Conservation (phyloP, 2,797 vertebrate genomes). For the Mareca penelope region DNA sequence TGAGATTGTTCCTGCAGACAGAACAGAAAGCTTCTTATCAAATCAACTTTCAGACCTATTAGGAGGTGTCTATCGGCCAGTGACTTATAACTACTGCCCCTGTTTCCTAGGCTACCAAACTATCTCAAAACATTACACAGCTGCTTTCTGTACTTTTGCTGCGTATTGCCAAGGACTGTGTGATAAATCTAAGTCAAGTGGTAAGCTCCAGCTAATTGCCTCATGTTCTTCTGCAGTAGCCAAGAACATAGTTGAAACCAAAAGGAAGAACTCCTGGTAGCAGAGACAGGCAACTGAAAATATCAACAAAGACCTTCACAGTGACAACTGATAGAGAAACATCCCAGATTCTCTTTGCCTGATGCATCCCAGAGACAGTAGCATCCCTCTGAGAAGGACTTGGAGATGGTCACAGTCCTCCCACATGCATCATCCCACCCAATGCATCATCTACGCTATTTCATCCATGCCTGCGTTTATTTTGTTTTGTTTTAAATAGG, state of each 20-base stretch:
- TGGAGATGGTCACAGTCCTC: background rate
- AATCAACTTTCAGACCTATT: conserved; percentile 27
- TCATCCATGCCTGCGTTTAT: background rate
- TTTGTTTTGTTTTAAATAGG: fast-evolving
- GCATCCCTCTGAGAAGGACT: background rate
- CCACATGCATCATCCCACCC: fast-evolving
- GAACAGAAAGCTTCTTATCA: conserved; percentile 45
- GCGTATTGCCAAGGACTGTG: background rate
- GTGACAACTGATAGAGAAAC: background rate
- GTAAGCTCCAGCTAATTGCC: background rate
- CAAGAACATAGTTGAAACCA: background rate
- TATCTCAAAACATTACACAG: background rate
- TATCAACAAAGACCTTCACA: background rate
- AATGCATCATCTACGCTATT: background rate
- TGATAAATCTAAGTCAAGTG: background rate
- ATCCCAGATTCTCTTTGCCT: background rate
- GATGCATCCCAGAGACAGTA: background rate
- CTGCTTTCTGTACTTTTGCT: background rate
- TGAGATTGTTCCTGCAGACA: conserved; percentile 11
- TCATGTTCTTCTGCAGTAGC: background rate
- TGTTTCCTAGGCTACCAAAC: conserved; percentile 31
- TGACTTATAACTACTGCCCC: background rate
- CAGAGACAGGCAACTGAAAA: background rate
- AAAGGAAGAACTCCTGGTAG: background rate
- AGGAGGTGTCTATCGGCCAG: background rate